Base-by-base conservation (phyloP, 1,140 invertebrate species). In the Sminthurinus signatus region DNA sequence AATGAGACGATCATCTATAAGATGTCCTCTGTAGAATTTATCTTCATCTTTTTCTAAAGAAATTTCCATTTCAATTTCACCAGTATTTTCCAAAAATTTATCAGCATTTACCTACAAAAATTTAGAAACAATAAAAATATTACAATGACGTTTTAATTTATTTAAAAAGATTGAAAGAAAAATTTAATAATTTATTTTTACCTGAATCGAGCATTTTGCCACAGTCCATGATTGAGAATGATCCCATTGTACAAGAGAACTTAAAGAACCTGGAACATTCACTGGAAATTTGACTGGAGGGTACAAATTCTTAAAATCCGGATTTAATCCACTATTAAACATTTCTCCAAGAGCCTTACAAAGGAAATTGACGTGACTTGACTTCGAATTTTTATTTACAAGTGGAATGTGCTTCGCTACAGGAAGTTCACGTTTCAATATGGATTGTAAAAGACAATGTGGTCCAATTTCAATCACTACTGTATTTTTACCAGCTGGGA, bases 1-100 rank as follows among this genome's bases (percentile, higher is more conserved):
- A 2, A 98, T 78, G 31, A 96, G 81, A 74, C 94, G 83, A 15
- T 94, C 95, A 78, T 98, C 94, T 73, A 98, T 96, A 17, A 82
- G 83, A 75, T 98, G 95, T n/a, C 93, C 95, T 36, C 83, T 76
- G 48, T 91, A 79, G n/a, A 21, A n/a, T 48, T 25, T 19, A n/a
- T 48, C 5, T 19, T 48, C 23, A 5, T 5, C 5, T 10, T n/a
- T 48, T n/a, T 48, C 44, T 5, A 48, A n/a, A 19, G 17, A n/a
- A 4, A 48, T n/a, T 48, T 48, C 44, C 4, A 48, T 19, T 19
- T 19, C 19, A n/a, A n/a, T n/a, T n/a, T n/a, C n/a, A n/a, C n/a
- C n/a, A n/a, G n/a, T n/a, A n/a, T n/a, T n/a, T n/a, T n/a, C n/a
- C n/a, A n/a, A n/a, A n/a, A n/a, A n/a, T n/a, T n/a, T n/a, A n/a